A percentile compares a stretch with the other conserved stretches of the same genome.
Conservation (phyloP, 2,113 vertebrate genomes). For the Upupa epops region DNA sequence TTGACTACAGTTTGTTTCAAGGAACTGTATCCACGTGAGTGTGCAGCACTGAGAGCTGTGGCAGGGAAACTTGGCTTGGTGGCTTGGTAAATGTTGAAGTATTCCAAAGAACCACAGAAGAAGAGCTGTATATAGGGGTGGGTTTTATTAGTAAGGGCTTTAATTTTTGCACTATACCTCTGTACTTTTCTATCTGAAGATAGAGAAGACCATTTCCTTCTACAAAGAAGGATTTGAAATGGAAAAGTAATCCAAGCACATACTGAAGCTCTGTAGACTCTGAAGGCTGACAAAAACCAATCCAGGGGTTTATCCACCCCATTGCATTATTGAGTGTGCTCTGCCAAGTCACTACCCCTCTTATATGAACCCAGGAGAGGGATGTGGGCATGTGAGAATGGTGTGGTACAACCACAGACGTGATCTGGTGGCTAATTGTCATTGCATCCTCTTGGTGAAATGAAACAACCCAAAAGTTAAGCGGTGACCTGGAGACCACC, state of each 20-base stretch:
- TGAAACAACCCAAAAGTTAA: background rate
- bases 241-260: background rate
- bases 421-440: background rate
- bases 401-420: background rate
- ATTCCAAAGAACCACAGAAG: background rate
- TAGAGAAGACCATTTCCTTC: background rate
- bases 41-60: background rate
- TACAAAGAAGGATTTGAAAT: conserved; percentile 1
- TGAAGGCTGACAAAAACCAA: background rate
- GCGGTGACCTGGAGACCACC: background rate
- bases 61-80: background rate
- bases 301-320: background rate
- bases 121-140: background rate
- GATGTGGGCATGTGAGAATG: background rate
- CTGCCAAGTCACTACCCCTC: background rate
- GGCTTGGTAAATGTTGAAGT: background rate
- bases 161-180: background rate
- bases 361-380: background rate
- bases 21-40: background rate
- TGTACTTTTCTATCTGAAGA: background rate
- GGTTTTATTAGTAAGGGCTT: background rate
- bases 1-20: background rate
- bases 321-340: background rate
- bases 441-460: background rate
- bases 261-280: background rate